Evolutionary conservation across 2,113 vertebrate species (phyloP).

Genomic region (Etia nguti): DNA sequence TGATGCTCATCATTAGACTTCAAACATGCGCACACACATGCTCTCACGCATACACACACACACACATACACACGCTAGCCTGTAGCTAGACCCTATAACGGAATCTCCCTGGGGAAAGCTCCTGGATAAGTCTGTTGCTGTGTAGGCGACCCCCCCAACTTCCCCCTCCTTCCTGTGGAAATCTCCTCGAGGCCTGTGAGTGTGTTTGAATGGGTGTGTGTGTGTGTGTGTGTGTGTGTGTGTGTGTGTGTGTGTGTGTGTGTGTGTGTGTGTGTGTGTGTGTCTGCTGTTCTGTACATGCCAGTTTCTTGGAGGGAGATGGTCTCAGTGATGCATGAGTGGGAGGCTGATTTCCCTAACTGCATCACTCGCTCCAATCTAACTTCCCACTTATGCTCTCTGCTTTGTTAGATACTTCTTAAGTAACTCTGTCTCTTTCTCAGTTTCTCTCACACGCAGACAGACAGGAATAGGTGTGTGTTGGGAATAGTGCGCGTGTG

Average conservation of each 20-base stretch:
- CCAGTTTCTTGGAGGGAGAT: constrained; percentile 62
- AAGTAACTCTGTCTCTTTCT: constrained; percentile 44
- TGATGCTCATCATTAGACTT: constrained; percentile 60
- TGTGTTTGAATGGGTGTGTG: neutral
- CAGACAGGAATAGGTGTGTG: constrained; percentile 27
- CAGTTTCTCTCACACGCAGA: neutral
- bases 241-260: neutral
- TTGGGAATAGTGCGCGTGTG: neutral
- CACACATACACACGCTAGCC: constrained; percentile 9
- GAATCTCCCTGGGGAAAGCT: constrained; percentile 51
- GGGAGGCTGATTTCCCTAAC: constrained; percentile 69
- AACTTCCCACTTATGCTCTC: constrained; percentile 62
- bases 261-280: constrained; percentile 14
- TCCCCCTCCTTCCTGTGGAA: neutral
- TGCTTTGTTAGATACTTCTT: constrained; percentile 64
- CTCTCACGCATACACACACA: neutral
- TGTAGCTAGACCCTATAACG: constrained; percentile 52
- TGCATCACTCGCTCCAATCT: constrained; percentile 60
- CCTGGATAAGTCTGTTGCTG: constrained; percentile 51
- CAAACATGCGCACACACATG: constrained; percentile 13
- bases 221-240: neutral
- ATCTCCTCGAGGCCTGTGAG: constrained; percentile 25
- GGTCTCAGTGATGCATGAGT: constrained; percentile 65
- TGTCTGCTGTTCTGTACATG: constrained; percentile 49
- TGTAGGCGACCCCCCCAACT: constrained; percentile 14